A percentile compares a stretch with the other conserved stretches of the same genome.
Conservation (phyloP, 2,888 invertebrate genomes). For the Amphiduros pacificus region DNA sequence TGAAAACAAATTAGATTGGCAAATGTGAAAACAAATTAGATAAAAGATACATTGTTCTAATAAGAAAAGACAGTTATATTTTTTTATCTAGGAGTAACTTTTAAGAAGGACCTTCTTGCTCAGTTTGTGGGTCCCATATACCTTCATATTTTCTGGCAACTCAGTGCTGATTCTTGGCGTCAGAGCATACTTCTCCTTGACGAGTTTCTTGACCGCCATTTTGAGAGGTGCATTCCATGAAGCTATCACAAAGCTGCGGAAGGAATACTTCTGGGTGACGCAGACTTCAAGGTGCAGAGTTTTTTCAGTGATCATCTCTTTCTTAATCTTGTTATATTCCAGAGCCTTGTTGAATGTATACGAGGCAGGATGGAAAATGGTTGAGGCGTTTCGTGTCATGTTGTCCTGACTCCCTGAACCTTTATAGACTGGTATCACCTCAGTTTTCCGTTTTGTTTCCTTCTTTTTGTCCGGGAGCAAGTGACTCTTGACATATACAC, state of each 20-base stretch:
- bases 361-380: conserved; percentile 27
- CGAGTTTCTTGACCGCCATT: conserved; percentile 43
- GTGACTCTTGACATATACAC: conserved; percentile 48
- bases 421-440: conserved; percentile 41
- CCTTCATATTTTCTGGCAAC: conserved; percentile 48
- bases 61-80: too few relatives aligned
- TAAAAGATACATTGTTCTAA: too few relatives aligned
- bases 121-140: conserved; percentile 34
- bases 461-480: conserved; percentile 47
- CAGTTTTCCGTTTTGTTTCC: conserved; percentile 48
- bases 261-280: conserved; percentile 46
- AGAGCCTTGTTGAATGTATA: conserved; percentile 38
- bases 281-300: conserved; percentile 47
- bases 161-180: conserved; percentile 48
- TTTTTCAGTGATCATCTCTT: conserved; percentile 37
- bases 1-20: too few relatives aligned
- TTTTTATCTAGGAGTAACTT: too few relatives aligned
- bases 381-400: conserved; percentile 40
- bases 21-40: too few relatives aligned
- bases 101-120: too few relatives aligned
- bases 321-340: conserved; percentile 43
- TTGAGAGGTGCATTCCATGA: conserved; percentile 43
- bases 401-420: conserved; percentile 22
- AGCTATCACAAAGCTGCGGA: conserved; percentile 43
- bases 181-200: conserved; percentile 43